phyloP scores from a whole-genome alignment of 2,888 invertebrate species.

The Phyllotreta cruciferae region DNA sequence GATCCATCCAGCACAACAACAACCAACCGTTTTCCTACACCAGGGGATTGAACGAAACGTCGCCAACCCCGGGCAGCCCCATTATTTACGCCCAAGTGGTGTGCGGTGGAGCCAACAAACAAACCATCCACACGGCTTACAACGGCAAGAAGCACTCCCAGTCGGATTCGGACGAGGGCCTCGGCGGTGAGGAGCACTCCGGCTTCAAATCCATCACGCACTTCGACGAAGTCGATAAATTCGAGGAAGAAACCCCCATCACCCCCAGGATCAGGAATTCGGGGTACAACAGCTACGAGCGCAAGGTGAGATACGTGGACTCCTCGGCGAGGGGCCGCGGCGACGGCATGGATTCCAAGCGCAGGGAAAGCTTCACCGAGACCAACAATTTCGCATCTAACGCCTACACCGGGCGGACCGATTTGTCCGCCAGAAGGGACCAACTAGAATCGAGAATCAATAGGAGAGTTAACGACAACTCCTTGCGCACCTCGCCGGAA shows the following conservation, averaged over 20 bases:
- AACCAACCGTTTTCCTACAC: constrained; percentile 86
- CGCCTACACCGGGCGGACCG: constrained; percentile 58
- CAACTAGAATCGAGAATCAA: constrained; percentile 78
- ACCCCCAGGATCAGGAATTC: constrained; percentile 69
- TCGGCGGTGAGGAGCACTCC: constrained; percentile 73
- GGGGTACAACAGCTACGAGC: constrained; percentile 63
- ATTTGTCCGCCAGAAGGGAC: constrained; percentile 76
- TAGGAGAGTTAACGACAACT: constrained; percentile 62
- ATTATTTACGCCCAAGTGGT: constrained; percentile 82
- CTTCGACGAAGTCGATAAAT: constrained; percentile 59
- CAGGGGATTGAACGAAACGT: constrained; percentile 60
- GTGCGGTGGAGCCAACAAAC: constrained; percentile 60
- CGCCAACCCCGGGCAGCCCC: constrained; percentile 58
- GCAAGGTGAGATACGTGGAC: constrained; percentile 60
- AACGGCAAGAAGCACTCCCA: constrained; percentile 62
- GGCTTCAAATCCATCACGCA: constrained; percentile 56
- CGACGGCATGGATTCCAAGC: constrained; percentile 72
- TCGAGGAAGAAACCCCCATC: constrained; percentile 64
- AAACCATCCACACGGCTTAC: constrained; percentile 65
- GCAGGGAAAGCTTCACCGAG: constrained; percentile 62
- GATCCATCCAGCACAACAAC: constrained; percentile 70
- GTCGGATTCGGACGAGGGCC: constrained; percentile 81
- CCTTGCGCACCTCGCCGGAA: constrained; percentile 58
- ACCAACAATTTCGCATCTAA: constrained; percentile 46
- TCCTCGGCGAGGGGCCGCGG: constrained; percentile 67